Conservation (phyloP, 2,888 invertebrate species). For the Drosophila anomalata region DNA sequence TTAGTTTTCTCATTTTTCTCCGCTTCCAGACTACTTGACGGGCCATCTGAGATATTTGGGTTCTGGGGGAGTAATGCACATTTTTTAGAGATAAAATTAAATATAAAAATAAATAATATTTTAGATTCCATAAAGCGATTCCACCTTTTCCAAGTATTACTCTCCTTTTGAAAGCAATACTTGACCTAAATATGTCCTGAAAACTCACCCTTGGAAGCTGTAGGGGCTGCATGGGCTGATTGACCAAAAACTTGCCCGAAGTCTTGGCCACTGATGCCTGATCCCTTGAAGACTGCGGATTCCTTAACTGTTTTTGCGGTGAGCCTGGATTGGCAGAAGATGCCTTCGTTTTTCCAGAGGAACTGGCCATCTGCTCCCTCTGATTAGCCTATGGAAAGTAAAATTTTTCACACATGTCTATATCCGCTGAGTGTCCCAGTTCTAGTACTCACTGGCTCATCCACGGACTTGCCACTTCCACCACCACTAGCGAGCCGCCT, state of each 20-base stretch:
- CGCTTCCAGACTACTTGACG: not conserved
- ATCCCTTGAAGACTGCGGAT: slow-evolving; percentile 1
- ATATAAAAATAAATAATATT: not conserved
- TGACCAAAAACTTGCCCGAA: slow-evolving; percentile 29
- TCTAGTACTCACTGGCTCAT: slow-evolving; percentile 56
- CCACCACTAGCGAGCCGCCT: slow-evolving; percentile 10
- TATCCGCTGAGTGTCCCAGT: not conserved
- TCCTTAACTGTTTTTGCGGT: slow-evolving; percentile 22
- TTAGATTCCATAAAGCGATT: not conserved
- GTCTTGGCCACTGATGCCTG: slow-evolving; percentile 24
- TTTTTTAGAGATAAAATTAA: not conserved
- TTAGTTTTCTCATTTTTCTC: not conserved
- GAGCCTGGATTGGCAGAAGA: slow-evolving; percentile 10
- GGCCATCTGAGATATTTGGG: not conserved
- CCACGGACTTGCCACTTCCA: slow-evolving; percentile 32
- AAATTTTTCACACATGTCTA: too few relatives aligned
- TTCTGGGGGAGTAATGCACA: not conserved
- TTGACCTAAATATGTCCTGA: not conserved
- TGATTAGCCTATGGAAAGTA: slow-evolving; percentile 24
- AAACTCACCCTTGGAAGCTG: slow-evolving; percentile 41
- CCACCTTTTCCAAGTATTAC: not conserved
- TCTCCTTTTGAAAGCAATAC: not conserved
- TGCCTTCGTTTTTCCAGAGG: slow-evolving; percentile 17
- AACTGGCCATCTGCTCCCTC: slow-evolving; percentile 28
- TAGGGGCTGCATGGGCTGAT: slow-evolving; percentile 22